Evolutionary conservation across 2,797 vertebrate species (phyloP), one percentile per base, ranked within the genome.

Genomic region (Peromyscus nudipes): DNA sequence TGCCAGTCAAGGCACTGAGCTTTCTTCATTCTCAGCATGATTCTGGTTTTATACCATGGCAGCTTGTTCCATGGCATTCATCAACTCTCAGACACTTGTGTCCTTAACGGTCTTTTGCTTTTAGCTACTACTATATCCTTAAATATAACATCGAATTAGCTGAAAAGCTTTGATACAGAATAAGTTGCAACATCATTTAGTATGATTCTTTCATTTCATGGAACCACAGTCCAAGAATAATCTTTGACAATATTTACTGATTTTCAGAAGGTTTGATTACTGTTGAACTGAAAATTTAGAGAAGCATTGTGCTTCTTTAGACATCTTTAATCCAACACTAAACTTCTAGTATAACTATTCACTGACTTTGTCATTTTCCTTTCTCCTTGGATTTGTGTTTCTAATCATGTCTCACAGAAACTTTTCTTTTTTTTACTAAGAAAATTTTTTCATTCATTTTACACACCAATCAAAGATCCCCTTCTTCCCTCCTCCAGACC

Each of bases 121-220:
- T 64, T 23, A 29, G 27, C 7, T 37, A 82, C 31, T 67, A 62
- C 29, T 40, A 55, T 52, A 34, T 76, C 3, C 1, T 62, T 69
- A 69, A 71, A 86, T 7, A 69, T 60, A 71, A 31, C n/a, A 73
- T 67, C 88, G 43, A 23, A 49, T 93, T 57, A 96, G 27, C 57
- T 75, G n/a, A 25, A 94, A 86, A 89, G 67, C 25, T 69, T 19
- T 19, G 34, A 75, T 3, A 46, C 12, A 17, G 14, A 57, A 88
- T 27, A 52, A 34, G 16, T 4, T 73, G 11, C 29, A 94, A 52
- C 64, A 49, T n/a, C 34, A 40, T 71, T 87, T 29, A 60, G 10
- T 4, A 73, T 14, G 60, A 82, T n/a, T 92, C 21, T 85, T 49
- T 75, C 37, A 40, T 64, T 57, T 85, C 40, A 86, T 40, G 37